Percentiles rank a stretch among this genome's conserved stretches.
Conservation (phyloP, 2,888 invertebrate species). For the Endomychus coccineus region DNA sequence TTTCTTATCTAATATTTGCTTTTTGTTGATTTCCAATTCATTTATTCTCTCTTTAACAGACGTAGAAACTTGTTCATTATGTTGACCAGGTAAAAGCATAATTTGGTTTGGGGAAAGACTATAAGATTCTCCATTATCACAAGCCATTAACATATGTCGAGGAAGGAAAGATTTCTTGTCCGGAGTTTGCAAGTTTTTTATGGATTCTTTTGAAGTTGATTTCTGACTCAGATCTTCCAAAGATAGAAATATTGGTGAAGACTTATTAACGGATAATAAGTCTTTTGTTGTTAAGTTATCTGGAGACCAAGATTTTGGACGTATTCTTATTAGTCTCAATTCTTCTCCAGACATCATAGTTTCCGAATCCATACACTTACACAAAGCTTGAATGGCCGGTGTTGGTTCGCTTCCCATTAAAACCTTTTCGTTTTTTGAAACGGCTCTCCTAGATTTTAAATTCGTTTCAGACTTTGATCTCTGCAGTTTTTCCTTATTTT, state of each 20-base stretch:
- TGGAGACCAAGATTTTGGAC: constrained; percentile 49
- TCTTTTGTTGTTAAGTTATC: constrained; percentile 55
- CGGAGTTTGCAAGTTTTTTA: constrained; percentile 18
- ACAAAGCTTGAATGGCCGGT: constrained; percentile 52
- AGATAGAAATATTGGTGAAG: constrained; percentile 57
- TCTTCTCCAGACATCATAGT: constrained; percentile 35
- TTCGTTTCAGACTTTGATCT: constrained; percentile 91
- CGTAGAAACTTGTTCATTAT: constrained; percentile 25
- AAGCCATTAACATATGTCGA: constrained; percentile 77
- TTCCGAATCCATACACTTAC: constrained; percentile 18
- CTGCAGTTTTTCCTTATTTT: constrained; percentile 87
- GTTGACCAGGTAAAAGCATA: constrained; percentile 59
- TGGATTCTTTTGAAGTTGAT: constrained; percentile 31
- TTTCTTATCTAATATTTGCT: constrained; percentile 24
- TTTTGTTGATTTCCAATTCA: constrained; percentile 56
- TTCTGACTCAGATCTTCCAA: constrained; percentile 54
- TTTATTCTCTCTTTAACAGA: constrained; percentile 65
- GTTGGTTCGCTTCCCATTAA: constrained; percentile 51
- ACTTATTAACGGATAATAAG: constrained; percentile 43
- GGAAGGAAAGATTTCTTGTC: constrained; percentile 39
- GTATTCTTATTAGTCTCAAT: constrained; percentile 26
- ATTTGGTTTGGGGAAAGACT: constrained; percentile 89
- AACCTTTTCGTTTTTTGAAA: constrained; percentile 47
- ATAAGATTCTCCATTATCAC: constrained; percentile 77
- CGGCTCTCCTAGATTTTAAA: constrained; percentile 53